Conservation (phyloP, 2,888 invertebrate genomes). For the Asteroscopus sphinx region DNA sequence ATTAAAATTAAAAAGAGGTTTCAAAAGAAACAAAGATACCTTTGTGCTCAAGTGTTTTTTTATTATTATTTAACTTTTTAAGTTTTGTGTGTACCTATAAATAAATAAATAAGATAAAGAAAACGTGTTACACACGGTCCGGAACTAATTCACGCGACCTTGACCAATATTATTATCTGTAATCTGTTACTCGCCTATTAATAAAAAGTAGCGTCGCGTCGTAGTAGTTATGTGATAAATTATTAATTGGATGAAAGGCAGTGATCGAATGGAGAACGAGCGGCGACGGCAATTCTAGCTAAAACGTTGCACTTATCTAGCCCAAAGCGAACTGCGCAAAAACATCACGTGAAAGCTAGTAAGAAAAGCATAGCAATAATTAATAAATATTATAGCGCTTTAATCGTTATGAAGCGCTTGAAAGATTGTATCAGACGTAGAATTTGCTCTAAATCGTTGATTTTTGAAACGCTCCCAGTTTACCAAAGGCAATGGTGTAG, state of each 20-base stretch:
- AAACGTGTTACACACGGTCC: no score
- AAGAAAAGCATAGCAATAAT: slow-evolving; percentile 52
- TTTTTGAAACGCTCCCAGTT: background rate
- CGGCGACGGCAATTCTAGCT: slow-evolving; percentile 54
- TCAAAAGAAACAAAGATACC: background rate
- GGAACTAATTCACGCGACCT: slow-evolving; percentile 27
- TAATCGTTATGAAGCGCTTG: slow-evolving; percentile 9
- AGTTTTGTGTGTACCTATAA: no score
- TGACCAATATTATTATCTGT: slow-evolving; percentile 39
- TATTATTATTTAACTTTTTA: no score
- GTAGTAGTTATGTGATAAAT: slow-evolving; percentile 61
- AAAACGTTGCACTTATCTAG: slow-evolving; percentile 54
- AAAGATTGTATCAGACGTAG: background rate
- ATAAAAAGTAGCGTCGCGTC: slow-evolving; percentile 12
- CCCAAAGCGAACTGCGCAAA: slow-evolving; percentile 55
- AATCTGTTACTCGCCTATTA: slow-evolving; percentile 14
- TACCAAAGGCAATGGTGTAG: no score
- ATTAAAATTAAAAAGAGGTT: background rate
- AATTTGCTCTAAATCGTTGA: background rate
- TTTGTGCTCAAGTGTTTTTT: no score
- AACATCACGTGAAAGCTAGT: slow-evolving; percentile 58
- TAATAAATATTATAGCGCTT: slow-evolving; percentile 33
- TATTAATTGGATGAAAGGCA: slow-evolving; percentile 68
- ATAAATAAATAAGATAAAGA: no score
- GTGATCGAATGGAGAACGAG: slow-evolving; percentile 49